Evolutionary conservation across 2,888 invertebrate species (phyloP).

Genomic region (Xestoiulus laeticollis): DNA sequence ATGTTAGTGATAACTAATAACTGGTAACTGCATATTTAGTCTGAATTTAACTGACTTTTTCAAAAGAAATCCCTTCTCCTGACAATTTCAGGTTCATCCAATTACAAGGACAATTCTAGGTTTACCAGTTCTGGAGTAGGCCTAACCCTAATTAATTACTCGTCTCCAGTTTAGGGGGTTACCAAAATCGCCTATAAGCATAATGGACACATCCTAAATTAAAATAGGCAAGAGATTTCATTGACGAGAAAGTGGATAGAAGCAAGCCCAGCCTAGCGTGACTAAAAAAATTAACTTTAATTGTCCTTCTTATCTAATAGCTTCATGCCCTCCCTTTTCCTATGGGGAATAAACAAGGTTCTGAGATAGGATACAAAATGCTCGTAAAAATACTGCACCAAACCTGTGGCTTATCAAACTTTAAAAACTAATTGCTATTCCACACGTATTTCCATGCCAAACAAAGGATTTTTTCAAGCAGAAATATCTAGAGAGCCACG

Average conservation of each 20-base stretch:
- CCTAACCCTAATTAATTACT: constrained; percentile 5
- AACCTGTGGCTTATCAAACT: background rate
- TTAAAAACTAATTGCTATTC: background rate
- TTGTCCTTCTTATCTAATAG: constrained; percentile 38
- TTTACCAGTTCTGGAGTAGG: too few species aligned
- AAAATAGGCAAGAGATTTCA: background rate
- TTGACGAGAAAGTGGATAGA: background rate
- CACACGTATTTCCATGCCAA: constrained; percentile 19
- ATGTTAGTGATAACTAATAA: too few species aligned
- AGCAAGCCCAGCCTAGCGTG: background rate
- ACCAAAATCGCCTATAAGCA: background rate
- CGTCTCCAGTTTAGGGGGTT: background rate
- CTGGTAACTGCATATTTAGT: too few species aligned
- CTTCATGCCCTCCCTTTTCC: background rate
- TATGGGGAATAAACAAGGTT: background rate
- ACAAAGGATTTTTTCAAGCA: constrained; percentile 35
- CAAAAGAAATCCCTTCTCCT: too few species aligned
- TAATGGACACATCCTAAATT: background rate
- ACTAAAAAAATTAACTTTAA: background rate
- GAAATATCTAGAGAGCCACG: background rate
- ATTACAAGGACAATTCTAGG: too few species aligned
- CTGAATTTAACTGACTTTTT: too few species aligned
- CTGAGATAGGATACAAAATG: background rate
- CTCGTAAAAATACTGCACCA: background rate
- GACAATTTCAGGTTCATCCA: too few species aligned